These are phyloP conservation scores for Diachrysia chrysitis DNA, from an alignment of 2,888 invertebrate species.

Conservation along the genomic window DNA sequence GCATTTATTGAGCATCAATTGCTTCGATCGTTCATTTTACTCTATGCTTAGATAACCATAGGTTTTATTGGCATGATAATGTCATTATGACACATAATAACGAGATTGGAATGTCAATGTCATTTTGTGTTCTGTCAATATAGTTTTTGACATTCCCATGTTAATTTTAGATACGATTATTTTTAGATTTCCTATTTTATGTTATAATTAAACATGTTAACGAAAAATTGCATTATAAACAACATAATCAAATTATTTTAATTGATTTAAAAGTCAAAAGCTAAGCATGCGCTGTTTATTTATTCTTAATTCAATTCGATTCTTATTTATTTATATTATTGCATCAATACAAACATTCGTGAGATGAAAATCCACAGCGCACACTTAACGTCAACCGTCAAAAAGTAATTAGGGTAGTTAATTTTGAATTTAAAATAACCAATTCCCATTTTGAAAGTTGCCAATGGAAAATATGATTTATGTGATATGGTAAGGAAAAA, in stretches of 20 bases:
- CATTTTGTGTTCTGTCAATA: slow-evolving; percentile 22
- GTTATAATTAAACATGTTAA: slow-evolving; percentile 15
- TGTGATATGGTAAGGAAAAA: slow-evolving; percentile 23
- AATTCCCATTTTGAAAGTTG: slow-evolving; percentile 8
- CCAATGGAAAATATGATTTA: slow-evolving; percentile 10
- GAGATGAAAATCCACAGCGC: slow-evolving; percentile 16
- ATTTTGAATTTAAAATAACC: slow-evolving; percentile 14
- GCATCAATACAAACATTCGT: slow-evolving; percentile 11
- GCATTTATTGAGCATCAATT: slow-evolving; percentile 61
- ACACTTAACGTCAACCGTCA: slow-evolving; percentile 18
- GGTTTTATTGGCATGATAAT: slow-evolving; percentile 33
- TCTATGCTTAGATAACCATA: slow-evolving; percentile 25
- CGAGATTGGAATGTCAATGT: slow-evolving; percentile 43
- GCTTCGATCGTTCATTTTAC: slow-evolving; percentile 31
- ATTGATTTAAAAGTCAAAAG: slow-evolving; percentile 15
- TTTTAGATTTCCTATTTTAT: slow-evolving; percentile 13
- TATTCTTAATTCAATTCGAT: slow-evolving; percentile 39
- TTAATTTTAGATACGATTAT: neutral
- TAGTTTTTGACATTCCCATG: slow-evolving; percentile 21
- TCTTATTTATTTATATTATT: slow-evolving; percentile 24
- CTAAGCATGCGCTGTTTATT: slow-evolving; percentile 26
- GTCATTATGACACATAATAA: slow-evolving; percentile 39
- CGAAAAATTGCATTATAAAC: slow-evolving; percentile 15
- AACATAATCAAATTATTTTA: slow-evolving; percentile 23
- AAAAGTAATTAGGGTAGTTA: slow-evolving; percentile 33